Percentiles rank a stretch among this genome's conserved stretches.
phyloP scores from a whole-genome alignment of 2,888 invertebrate species.

The Dysmachus trigonus region DNA sequence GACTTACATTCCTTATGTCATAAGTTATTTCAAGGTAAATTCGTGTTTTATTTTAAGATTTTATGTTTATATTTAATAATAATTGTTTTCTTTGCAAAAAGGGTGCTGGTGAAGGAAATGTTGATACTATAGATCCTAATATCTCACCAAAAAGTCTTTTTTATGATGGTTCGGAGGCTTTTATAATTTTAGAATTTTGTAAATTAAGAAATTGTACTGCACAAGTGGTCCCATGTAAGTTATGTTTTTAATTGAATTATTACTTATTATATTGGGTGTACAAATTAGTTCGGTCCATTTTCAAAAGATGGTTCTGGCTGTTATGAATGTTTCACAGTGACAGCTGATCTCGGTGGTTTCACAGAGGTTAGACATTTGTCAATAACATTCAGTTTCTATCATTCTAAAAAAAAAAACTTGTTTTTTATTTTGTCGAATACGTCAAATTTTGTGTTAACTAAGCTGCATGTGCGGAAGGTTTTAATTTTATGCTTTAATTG shows the following conservation, averaged over 20 bases:
- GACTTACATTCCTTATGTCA: slow-evolving; percentile 62
- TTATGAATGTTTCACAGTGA: too few species aligned
- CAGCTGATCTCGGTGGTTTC: too few species aligned
- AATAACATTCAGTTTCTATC: too few species aligned
- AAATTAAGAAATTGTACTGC: slow-evolving; percentile 58
- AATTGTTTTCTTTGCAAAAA: neutral
- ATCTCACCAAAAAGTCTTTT: slow-evolving; percentile 53
- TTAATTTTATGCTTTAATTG: too few species aligned
- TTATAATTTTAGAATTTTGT: slow-evolving; percentile 59
- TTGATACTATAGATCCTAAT: slow-evolving; percentile 52
- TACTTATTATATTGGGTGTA: neutral
- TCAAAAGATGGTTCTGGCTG: too few species aligned
- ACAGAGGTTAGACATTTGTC: too few species aligned
- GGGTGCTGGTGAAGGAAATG: neutral
- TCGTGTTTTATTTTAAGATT: neutral
- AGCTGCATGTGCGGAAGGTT: too few species aligned
- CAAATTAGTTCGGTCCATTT: too few species aligned
- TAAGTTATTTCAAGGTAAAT: slow-evolving; percentile 60
- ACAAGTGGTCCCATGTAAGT: slow-evolving; percentile 59
- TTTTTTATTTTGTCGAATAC: too few species aligned
- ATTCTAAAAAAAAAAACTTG: too few species aligned
- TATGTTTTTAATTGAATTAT: neutral
- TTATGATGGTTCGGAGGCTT: slow-evolving; percentile 59
- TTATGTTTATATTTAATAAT: neutral
- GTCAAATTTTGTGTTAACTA: too few species aligned